Percentiles rank a stretch among this genome's conserved stretches.
These are phyloP conservation scores for Hycleus phaleratus DNA, from an alignment of 1,140 invertebrate genomes.

Conservation along the genomic window DNA sequence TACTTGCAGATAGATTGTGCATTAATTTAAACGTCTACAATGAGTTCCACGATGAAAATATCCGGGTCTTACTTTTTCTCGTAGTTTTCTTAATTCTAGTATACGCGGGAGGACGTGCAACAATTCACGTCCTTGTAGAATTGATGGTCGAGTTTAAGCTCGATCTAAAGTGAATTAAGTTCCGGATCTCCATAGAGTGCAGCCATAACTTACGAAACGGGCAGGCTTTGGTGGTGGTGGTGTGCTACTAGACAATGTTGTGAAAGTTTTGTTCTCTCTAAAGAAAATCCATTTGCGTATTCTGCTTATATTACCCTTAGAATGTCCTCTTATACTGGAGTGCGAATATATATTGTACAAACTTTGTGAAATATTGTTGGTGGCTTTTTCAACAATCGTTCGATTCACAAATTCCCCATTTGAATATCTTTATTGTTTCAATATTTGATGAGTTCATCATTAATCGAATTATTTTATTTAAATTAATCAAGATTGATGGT, in stretches of 20 bases:
- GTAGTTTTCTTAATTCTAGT: slow-evolving; percentile 14
- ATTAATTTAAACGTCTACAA: too few species aligned
- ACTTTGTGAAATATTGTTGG: slow-evolving; percentile 7
- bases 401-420: too few species aligned
- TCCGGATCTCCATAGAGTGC: slow-evolving; percentile 24
- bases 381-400: neutral
- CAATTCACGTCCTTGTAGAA: slow-evolving; percentile 21
- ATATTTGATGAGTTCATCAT: too few species aligned
- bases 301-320: slow-evolving; percentile 13
- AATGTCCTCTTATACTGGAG: slow-evolving; percentile 8
- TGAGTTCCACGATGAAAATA: too few species aligned
- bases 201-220: slow-evolving; percentile 20
- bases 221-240: too few species aligned
- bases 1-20: too few species aligned
- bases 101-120: slow-evolving; percentile 11
- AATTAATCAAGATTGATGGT: too few species aligned
- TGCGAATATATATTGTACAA: slow-evolving; percentile 11
- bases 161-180: slow-evolving; percentile 25
- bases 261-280: slow-evolving; percentile 11
- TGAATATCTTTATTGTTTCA: too few species aligned
- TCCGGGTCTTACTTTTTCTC: too few species aligned
- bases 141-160: slow-evolving; percentile 22
- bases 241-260: slow-evolving; percentile 15
- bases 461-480: too few species aligned
- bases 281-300: slow-evolving; percentile 16